These are phyloP conservation scores for Cataglyphis rosenhaueri DNA, from an alignment of 2,888 invertebrate genomes.

Conservation along the genomic window DNA sequence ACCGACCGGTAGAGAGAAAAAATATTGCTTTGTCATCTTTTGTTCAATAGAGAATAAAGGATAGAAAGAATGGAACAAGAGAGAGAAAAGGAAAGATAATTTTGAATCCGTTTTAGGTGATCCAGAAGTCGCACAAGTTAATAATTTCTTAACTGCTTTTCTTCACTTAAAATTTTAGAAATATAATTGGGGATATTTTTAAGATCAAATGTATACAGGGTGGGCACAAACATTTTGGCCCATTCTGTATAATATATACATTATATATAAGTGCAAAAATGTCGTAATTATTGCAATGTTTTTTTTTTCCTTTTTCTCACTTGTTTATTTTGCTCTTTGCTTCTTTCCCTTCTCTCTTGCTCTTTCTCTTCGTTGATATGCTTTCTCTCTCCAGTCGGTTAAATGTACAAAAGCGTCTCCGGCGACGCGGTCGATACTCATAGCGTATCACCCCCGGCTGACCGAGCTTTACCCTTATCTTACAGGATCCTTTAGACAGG, in stretches of 20 bases:
- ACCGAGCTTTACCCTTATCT: slow-evolving; percentile 75
- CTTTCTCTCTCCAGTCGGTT: slow-evolving; percentile 56
- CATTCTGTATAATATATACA: no score
- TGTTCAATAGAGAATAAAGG: not conserved
- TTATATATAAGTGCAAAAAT: not conserved
- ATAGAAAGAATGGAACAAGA: not conserved
- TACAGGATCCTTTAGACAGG: slow-evolving; percentile 63
- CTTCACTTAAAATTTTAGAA: not conserved
- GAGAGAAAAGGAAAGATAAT: not conserved
- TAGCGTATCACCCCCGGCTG: slow-evolving; percentile 72
- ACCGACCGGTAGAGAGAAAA: not conserved
- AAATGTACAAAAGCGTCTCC: slow-evolving; percentile 72
- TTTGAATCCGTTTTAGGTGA: not conserved
- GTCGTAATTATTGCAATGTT: not conserved
- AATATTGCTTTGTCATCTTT: not conserved
- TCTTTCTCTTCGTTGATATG: not conserved
- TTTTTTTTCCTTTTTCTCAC: not conserved
- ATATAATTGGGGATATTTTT: not conserved
- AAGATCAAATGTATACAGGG: no score
- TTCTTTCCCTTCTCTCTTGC: not conserved
- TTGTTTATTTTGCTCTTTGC: slow-evolving; percentile 20
- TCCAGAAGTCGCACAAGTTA: not conserved
- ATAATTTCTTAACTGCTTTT: not conserved
- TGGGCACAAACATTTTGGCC: no score
- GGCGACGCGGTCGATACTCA: slow-evolving; percentile 76